These are phyloP conservation scores for Byasa hedistus DNA, from an alignment of 2,888 invertebrate species.

Conservation along the genomic window DNA sequence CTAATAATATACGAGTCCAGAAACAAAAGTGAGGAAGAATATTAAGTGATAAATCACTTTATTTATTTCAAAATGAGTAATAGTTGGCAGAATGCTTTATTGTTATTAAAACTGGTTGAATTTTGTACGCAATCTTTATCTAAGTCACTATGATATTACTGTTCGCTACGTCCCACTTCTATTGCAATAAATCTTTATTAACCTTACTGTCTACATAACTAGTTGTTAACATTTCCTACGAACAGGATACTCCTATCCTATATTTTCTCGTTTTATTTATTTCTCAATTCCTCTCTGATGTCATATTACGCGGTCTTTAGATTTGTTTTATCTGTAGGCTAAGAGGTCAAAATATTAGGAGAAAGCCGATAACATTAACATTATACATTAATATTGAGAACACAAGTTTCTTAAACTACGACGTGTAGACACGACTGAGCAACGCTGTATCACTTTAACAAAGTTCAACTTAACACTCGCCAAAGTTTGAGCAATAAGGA, in stretches of 20 bases:
- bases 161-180: background rate
- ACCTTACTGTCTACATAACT: background rate
- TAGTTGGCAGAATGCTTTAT: background rate
- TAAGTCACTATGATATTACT: background rate
- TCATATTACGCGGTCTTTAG: background rate
- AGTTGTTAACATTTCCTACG: background rate
- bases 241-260: background rate
- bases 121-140: background rate
- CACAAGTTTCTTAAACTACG: conserved; percentile 17
- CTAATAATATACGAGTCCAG: background rate
- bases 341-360: background rate
- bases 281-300: background rate
- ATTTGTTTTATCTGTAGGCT: background rate
- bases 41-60: background rate
- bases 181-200: background rate
- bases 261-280: background rate
- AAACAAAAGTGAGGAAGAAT: conserved; percentile 5
- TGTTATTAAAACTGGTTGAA: background rate
- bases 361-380: conserved; percentile 3
- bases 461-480: conserved; percentile 25
- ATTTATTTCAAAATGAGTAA: background rate
- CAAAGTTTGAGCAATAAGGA: conserved; percentile 22
- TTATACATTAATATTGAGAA: conserved; percentile 19
- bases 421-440: conserved; percentile 16
- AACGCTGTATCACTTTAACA: conserved; percentile 21